Base-by-base conservation (phyloP, 1,140 invertebrate species). In the Zelostemma sp. region DNA sequence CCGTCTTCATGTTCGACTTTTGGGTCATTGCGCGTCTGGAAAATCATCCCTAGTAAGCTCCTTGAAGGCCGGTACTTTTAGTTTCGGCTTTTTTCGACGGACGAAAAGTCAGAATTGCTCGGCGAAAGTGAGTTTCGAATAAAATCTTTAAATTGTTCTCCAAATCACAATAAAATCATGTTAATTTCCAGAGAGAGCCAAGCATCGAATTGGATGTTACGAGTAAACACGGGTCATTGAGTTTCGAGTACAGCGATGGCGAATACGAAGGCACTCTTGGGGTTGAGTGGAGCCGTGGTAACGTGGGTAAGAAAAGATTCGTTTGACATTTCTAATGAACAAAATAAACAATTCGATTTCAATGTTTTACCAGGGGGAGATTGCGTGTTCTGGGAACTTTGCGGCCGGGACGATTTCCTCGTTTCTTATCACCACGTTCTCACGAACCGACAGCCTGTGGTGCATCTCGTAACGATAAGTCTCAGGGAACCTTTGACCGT, bases 351-450 rank as follows among this genome's bases (percentile, higher is more conserved):
- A 25, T 25, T 25, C 21, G 1, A 54, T 28, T 28, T 55, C 18
- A 9, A 51, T 33, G 14, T 1, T 9, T 11, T 6, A 47, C 6
- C 33, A 84, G 83, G 82, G 49, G 83, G 83, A 46, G 82, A 85
- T 46, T 84, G 84, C 40, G 74, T 85, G 16, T 86, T 94, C 21
- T 95, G 93, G 93, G 93, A 95, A 77, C 93, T 95, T 77, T 93
- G 92, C 17, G 93, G 93, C 0, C 91, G 93, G 73, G 91, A 94
- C 77, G 90, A 90, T 16, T 95, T 93, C 83, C 89, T 93, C 79
- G 87, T 91, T 54, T 84, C 91, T 21, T 95, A 94, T 80, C 93
- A 95, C 80, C 90, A 93, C 71, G 91, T 93, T 73, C 87, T 94
- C 25, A 91, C 90, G 4, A 91, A 91, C 72, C 85, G 87, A 18